A percentile compares a stretch with the other conserved stretches of the same genome.
Evolutionary conservation across 2,113 vertebrate genomes (phyloP).

Genomic region (Gopherus flavomarginatus): DNA sequence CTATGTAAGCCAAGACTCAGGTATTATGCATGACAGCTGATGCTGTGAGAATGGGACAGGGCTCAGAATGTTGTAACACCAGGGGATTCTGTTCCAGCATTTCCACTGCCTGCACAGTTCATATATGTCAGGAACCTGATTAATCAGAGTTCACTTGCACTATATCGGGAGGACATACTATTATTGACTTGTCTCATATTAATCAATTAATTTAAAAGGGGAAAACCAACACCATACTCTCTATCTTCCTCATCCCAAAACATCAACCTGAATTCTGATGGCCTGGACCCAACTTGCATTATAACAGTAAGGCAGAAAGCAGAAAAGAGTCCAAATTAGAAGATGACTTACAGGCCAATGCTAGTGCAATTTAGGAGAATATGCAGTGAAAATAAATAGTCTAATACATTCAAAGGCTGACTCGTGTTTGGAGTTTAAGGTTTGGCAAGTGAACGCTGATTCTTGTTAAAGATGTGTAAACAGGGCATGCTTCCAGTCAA

Average conservation of each 20-base stretch:
- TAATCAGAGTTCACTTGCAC: constrained; percentile 32
- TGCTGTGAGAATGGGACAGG: not conserved
- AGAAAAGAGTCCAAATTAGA: not conserved
- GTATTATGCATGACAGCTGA: constrained; percentile 31
- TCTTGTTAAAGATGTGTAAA: constrained; percentile 67
- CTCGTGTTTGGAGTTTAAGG: constrained; percentile 36
- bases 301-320: not conserved
- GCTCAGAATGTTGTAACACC: not conserved
- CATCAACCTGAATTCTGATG: not conserved
- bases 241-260: not conserved
- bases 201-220: constrained; percentile 37
- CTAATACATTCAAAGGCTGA: constrained; percentile 27
- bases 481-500: constrained; percentile 47
- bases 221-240: too few relatives aligned
- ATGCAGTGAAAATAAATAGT: constrained; percentile 29
- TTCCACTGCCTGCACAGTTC: constrained; percentile 25
- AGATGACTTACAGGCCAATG: not conserved
- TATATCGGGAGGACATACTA: not conserved
- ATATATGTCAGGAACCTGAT: constrained; percentile 42
- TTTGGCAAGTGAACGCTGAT: constrained; percentile 49
- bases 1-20: constrained; percentile 53
- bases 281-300: not conserved
- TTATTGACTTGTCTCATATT: not conserved
- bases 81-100: constrained; percentile 25
- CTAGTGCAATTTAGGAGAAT: constrained; percentile 21